A percentile compares a stretch with the other conserved stretches of the same genome.
phyloP scores from a whole-genome alignment of 2,888 invertebrate genomes.

The Marasmarcha lunaedactyla region DNA sequence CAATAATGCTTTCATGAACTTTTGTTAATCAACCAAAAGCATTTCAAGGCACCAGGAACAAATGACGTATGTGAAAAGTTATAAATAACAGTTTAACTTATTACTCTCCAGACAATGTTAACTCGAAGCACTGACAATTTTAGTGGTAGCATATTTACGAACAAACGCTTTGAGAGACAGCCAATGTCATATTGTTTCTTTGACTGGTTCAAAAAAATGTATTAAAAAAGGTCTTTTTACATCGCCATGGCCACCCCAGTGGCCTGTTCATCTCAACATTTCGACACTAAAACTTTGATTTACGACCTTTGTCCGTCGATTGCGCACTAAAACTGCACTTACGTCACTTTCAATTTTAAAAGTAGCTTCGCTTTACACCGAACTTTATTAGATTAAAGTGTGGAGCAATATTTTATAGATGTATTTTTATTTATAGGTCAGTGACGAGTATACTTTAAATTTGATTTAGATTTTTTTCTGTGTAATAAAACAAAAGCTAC shows the following conservation, averaged over 20 bases:
- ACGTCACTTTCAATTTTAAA: conserved; percentile 71
- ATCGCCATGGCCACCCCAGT: conserved; percentile 55
- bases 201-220: conserved; percentile 5
- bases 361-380: conserved; percentile 41
- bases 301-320: conserved; percentile 62
- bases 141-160: conserved; percentile 16
- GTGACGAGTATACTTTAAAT: too few species aligned
- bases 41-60: conserved; percentile 7
- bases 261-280: conserved; percentile 66
- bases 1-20: too few species aligned
- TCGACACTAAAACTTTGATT: conserved; percentile 70
- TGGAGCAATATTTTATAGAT: conserved; percentile 1
- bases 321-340: conserved; percentile 68
- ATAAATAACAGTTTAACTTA: too few species aligned
- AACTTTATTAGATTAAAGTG: too few species aligned
- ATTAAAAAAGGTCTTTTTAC: too few species aligned
- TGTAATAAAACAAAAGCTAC: too few species aligned
- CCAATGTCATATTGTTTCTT: conserved; percentile 60
- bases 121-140: conserved; percentile 36
- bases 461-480: too few species aligned
- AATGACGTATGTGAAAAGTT: too few species aligned
- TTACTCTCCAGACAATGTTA: conserved; percentile 26
- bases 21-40: conserved; percentile 30
- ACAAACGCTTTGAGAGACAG: conserved; percentile 35
- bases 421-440: conserved; percentile 2